Percentiles rank a stretch among this genome's conserved stretches.
phyloP scores from a whole-genome alignment of 2,113 vertebrate species.

The Nothocercus julius region DNA sequence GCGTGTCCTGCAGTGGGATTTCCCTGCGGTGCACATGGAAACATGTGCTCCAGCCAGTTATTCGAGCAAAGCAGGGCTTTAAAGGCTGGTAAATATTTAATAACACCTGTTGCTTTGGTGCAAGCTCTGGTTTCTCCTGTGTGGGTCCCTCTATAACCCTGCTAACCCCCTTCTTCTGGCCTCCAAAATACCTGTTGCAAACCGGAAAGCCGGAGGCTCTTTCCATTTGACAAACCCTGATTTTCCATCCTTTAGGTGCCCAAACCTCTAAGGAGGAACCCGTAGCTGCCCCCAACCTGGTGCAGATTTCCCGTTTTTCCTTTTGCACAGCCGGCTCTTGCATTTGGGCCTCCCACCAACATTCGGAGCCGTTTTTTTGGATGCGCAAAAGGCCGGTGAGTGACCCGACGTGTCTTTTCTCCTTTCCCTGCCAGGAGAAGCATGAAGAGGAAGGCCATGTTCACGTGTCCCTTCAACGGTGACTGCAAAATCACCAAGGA shows the following conservation, averaged over 20 bases:
- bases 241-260: background rate
- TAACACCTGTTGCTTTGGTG: background rate
- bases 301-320: background rate
- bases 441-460: conserved; percentile 95
- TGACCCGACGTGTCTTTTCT: background rate
- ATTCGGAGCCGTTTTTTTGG: background rate
- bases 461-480: conserved; percentile 93
- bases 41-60: background rate
- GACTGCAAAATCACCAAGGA: conserved; percentile 98
- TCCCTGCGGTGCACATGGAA: background rate
- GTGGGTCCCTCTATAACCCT: background rate
- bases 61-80: background rate
- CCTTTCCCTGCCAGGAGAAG: conserved; percentile 82
- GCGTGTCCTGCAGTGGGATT: background rate
- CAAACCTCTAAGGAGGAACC: background rate
- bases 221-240: background rate
- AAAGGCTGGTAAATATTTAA: background rate
- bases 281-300: background rate
- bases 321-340: too few species aligned
- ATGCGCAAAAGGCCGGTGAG: rapidly evolving
- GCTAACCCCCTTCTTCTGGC: background rate
- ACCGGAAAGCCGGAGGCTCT: background rate
- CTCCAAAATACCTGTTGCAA: background rate
- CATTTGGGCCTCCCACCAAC: rapidly evolving
- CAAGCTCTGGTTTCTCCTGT: background rate